Evolutionary conservation across 2,113 vertebrate species (phyloP).

Genomic region (Agapornis roseicollis): DNA sequence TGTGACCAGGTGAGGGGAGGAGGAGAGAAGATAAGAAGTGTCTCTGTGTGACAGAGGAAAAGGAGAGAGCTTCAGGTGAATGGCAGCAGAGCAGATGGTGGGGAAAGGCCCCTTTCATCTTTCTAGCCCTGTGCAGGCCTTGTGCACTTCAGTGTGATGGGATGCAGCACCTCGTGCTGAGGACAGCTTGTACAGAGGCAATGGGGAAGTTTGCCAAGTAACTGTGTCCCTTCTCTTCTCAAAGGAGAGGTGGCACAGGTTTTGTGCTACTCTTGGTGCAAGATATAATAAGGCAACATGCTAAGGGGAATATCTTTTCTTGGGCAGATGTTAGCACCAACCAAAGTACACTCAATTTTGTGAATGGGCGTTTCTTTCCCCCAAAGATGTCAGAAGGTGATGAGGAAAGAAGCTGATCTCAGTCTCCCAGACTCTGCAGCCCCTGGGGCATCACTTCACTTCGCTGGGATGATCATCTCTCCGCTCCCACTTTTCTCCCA

Average conservation of each 20-base stretch:
- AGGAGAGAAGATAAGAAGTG: background rate
- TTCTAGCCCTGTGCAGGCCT: background rate
- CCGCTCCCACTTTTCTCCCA: background rate
- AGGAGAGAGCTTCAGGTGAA: background rate
- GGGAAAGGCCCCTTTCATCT: background rate
- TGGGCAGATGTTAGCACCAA: background rate
- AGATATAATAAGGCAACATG: background rate
- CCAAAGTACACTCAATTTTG: background rate
- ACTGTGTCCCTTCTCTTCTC: background rate
- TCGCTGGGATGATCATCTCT: background rate
- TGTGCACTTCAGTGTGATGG: background rate
- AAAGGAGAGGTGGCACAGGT: background rate
- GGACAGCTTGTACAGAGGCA: background rate
- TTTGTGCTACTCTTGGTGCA: background rate
- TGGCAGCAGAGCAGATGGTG: background rate
- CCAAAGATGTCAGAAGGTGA: background rate
- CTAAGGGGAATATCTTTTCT: background rate
- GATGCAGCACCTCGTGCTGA: rapidly evolving
- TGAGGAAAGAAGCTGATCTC: background rate
- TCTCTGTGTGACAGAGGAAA: background rate
- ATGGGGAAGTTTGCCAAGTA: background rate
- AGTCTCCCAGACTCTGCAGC: background rate
- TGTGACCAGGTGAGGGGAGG: background rate
- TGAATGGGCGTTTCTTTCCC: background rate
- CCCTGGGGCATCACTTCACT: background rate